These are phyloP conservation scores for Capromys pilorides DNA, from an alignment of 2,797 vertebrate species.

Conservation along the genomic window DNA sequence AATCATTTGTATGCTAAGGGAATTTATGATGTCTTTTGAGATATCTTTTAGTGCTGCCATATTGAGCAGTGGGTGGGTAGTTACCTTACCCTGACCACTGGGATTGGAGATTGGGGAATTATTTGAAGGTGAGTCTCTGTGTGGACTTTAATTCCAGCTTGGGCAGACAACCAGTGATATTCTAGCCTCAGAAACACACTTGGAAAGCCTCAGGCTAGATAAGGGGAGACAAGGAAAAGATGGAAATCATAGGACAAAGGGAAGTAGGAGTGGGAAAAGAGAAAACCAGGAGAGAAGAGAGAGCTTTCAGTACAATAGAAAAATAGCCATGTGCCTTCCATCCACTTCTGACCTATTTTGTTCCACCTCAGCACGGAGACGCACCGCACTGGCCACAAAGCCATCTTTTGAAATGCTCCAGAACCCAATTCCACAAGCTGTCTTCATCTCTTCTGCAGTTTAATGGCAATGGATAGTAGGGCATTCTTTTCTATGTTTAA, in stretches of 20 bases:
- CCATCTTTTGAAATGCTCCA: conserved; percentile 44
- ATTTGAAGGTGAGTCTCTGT: conserved; percentile 4
- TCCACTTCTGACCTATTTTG: background rate
- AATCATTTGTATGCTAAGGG: background rate
- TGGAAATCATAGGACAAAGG: background rate
- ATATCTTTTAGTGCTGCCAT: background rate
- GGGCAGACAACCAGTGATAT: conserved; percentile 8
- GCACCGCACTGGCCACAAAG: background rate
- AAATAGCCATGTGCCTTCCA: background rate
- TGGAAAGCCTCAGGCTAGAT: conserved; percentile 6
- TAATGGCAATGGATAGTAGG: background rate
- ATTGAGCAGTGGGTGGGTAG: background rate
- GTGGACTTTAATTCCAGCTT: background rate
- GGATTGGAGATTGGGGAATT: background rate
- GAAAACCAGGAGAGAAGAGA: conserved; percentile 5
- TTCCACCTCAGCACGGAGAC: background rate
- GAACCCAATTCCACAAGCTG: conserved; percentile 11
- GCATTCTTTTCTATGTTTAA: conserved; percentile 6
- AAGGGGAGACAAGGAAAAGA: conserved; percentile 18
- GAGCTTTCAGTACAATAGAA: conserved; percentile 8
- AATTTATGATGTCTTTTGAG: conserved; percentile 33
- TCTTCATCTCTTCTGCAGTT: conserved; percentile 33
- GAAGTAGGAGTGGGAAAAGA: background rate
- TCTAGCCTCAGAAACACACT: background rate
- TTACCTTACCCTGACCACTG: background rate